Base-by-base conservation (phyloP, 2,888 invertebrate genomes). In the Cremastinae sp. region DNA sequence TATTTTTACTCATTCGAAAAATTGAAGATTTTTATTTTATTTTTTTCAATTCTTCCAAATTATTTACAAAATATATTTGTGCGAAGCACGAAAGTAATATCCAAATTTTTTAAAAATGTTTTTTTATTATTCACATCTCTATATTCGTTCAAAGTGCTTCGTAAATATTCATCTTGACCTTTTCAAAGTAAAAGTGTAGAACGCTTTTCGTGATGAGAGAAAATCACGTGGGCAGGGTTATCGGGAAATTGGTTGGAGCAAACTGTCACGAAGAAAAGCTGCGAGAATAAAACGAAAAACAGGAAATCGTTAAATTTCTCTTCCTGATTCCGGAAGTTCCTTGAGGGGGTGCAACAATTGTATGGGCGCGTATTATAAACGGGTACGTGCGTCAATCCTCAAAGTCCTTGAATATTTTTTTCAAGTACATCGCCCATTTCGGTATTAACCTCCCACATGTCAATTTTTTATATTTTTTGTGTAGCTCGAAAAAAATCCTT, bases 231-330 rank as follows among this genome's bases (percentile, higher is more conserved):
- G 28, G 28, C 28, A 28, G 28, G 5, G 28, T 5, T 28, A 5
- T 5, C 5, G 28, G 28, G 28, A 28, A 28, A 28, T 28, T 28
- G 28, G 28, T 28, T 5, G 18, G 45, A 66, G 61, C 53, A 66
- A 59, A 20, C 22, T 56, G 10, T 22, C 47, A 37, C 39, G 39
- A 41, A 8, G 22, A 68, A 14, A 53, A n/a, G 16, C 12, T 37
- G 22, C 28, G 16, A 49, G 53, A 41, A 68, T 12, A 14, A 49
- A 58, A 58, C n/a, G 49, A 58, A 39, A 69, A 59, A 49, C 66
- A 28, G 39, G 59, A 73, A 59, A 59, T 59, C 39, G 58, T 69
- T 69, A 49, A 39, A 59, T 51, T 58, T 49, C 39, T 69, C 45
- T 20, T 49, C 58, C 49, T 58, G 49, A 14, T 39, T 22, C 12